Percentiles rank a stretch among this genome's conserved stretches.
These are phyloP conservation scores for Acomys russatus DNA, from an alignment of 2,797 vertebrate species.

Conservation along the genomic window DNA sequence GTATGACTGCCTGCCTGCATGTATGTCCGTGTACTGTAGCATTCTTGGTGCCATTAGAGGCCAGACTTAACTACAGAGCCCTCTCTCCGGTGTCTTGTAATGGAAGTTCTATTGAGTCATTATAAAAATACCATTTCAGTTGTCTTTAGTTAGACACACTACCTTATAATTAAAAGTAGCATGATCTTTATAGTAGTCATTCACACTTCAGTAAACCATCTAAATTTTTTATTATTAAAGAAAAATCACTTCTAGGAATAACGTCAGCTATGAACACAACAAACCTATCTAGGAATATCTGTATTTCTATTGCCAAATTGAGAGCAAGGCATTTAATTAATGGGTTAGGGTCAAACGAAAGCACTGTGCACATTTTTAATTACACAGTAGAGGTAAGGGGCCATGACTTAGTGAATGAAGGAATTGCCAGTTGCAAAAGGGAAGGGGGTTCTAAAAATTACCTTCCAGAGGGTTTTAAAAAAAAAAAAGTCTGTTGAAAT, in stretches of 20 bases:
- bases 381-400: accelerated
- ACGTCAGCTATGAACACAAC: not conserved
- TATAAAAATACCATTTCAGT: slow-evolving; percentile 13
- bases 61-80: not conserved
- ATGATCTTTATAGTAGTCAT: not conserved
- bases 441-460: not conserved
- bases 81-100: not conserved
- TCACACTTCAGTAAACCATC: not conserved
- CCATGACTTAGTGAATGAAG: not conserved
- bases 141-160: not conserved
- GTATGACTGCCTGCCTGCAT: not conserved
- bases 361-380: not conserved
- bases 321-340: not conserved
- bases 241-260: slow-evolving; percentile 42
- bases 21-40: not conserved
- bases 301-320: not conserved
- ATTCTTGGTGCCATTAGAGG: not conserved
- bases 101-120: slow-evolving; percentile 28
- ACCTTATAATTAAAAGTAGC: slow-evolving; percentile 23
- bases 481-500: not conserved
- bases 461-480: not conserved
- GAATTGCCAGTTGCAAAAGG: not conserved
- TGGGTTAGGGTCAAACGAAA: not conserved
- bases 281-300: slow-evolving; percentile 7
- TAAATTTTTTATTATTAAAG: slow-evolving; percentile 39